phyloP scores from a whole-genome alignment of 35 echinoderm and acorn worm genomes.

The Strongylocentrotus purpuratus region DNA sequence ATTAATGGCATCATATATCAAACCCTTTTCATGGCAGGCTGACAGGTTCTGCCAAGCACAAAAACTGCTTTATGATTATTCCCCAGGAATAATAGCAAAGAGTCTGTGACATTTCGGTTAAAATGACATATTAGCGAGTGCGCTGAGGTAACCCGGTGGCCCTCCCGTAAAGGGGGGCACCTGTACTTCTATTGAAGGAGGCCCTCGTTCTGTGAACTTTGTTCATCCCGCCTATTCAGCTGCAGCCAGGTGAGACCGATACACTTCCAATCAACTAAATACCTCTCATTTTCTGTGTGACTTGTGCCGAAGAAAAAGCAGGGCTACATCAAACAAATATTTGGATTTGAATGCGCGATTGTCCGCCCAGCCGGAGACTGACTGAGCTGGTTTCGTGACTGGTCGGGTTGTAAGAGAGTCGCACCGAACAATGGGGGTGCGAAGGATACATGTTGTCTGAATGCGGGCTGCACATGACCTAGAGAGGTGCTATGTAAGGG shows the following conservation, averaged over 20 bases:
- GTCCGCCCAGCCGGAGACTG: conserved; percentile 6
- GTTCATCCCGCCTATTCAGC: neutral
- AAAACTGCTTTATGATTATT: conserved; percentile 40
- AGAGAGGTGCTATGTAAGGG: conserved; percentile 1
- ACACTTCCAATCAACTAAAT: conserved; percentile 47
- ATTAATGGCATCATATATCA: conserved; percentile 50
- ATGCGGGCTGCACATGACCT: neutral
- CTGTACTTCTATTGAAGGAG: conserved; percentile 5
- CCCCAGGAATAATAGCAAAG: conserved; percentile 26
- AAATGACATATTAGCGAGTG: conserved; percentile 39
- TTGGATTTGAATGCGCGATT: conserved; percentile 24
- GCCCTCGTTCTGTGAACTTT: conserved; percentile 12
- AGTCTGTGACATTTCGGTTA: conserved; percentile 45
- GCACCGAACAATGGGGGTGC: neutral
- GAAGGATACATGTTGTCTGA: conserved; percentile 28
- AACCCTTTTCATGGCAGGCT: neutral
- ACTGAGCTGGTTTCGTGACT: conserved; percentile 10
- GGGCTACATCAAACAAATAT: conserved; percentile 47
- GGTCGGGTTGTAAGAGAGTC: neutral
- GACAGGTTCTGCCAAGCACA: neutral
- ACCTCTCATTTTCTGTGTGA: conserved; percentile 50
- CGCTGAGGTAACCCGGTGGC: conserved; percentile 15
- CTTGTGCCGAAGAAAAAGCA: conserved; percentile 41
- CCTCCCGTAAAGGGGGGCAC: neutral
- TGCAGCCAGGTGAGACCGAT: conserved; percentile 36